Evolutionary conservation across 2,797 vertebrate species (phyloP), one percentile per base, ranked within the genome.

Genomic region (Fistularia commersonii): DNA sequence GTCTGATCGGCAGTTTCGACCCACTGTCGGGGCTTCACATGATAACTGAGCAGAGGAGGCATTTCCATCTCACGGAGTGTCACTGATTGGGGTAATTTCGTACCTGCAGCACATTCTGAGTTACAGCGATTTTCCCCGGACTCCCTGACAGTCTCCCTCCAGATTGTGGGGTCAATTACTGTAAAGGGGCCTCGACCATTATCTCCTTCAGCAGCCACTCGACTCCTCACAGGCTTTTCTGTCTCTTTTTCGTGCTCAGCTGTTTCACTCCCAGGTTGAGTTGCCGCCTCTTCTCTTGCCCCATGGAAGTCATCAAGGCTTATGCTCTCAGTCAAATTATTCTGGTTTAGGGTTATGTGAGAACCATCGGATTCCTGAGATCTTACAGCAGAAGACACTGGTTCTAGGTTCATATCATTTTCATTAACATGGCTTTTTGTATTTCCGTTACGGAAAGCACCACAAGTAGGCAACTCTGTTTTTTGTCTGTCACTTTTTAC

Each of bases 141-240:
- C 50, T 68, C 60, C 36, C 56, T 46, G 64, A 68, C 77, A 69
- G 52, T 61, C 74, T 86, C 57, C 50, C 61, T 78, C 69, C 61
- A 73, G 61, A 80, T 77, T 76, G 67, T 55, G 56, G 78, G 80
- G 72, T 85, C 77, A 81, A 77, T 87, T 83, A 80, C 80, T 64
- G 52, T 23, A 51, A 72, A 65, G 67, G 55, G 43, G 51, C 57
- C 66, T 14, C 48, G 56, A 54, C 80, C 66, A 74, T 87, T 81
- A 79, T 79, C 79, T 82, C 67, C 78, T 81, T 72, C 80, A 66
- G 69, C 54, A 31, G 64, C 50, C 66, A 65, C 69, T 72, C 64
- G 66, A 66, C 77, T 74, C 61, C 43, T 67, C 54, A 51, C 63
- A 7, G 72, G 49, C 63, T 54, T 32, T 38, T 41, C 57, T 55